phyloP scores from a whole-genome alignment of 1,140 invertebrate genomes.

The Drosophila kikkawai region DNA sequence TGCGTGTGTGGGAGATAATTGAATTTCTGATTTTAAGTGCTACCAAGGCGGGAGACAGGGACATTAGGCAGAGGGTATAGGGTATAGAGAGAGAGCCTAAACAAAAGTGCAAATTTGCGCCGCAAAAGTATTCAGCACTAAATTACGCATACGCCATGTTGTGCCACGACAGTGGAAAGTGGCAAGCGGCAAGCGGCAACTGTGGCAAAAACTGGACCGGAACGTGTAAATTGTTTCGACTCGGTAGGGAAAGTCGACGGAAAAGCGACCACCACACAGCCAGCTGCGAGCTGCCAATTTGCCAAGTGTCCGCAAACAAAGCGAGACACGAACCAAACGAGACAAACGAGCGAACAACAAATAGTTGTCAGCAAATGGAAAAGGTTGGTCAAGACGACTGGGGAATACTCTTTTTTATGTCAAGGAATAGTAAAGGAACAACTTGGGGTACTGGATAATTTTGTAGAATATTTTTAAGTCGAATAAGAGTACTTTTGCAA shows the following conservation, averaged over 20 bases:
- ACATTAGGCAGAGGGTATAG: conserved; percentile 13
- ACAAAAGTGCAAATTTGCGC: conserved; percentile 79
- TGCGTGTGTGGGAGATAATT: conserved; percentile 66
- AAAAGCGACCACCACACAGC: conserved; percentile 20
- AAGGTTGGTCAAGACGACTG: not conserved
- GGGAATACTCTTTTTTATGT: not conserved
- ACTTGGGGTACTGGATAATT: no score
- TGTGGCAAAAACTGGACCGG: conserved; percentile 27
- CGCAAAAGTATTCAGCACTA: conserved; percentile 78
- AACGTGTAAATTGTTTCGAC: conserved; percentile 69
- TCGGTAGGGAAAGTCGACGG: conserved; percentile 4
- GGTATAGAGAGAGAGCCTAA: conserved; percentile 35
- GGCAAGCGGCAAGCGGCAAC: conserved; percentile 3
- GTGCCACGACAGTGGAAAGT: conserved; percentile 32
- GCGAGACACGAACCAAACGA: conserved; percentile 41
- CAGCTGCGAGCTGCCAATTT: conserved; percentile 68
- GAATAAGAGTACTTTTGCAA: not conserved
- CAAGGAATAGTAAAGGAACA: not conserved
- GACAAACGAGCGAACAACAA: conserved; percentile 41
- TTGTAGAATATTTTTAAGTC: no score
- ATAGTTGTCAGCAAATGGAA: conserved; percentile 29
- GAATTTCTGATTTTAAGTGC: conserved; percentile 82
- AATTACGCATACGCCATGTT: conserved; percentile 80
- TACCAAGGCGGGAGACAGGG: conserved; percentile 29
- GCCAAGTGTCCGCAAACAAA: conserved; percentile 79